phyloP scores from a whole-genome alignment of 1,140 invertebrate genomes.

The Sarcophaga bullata region DNA sequence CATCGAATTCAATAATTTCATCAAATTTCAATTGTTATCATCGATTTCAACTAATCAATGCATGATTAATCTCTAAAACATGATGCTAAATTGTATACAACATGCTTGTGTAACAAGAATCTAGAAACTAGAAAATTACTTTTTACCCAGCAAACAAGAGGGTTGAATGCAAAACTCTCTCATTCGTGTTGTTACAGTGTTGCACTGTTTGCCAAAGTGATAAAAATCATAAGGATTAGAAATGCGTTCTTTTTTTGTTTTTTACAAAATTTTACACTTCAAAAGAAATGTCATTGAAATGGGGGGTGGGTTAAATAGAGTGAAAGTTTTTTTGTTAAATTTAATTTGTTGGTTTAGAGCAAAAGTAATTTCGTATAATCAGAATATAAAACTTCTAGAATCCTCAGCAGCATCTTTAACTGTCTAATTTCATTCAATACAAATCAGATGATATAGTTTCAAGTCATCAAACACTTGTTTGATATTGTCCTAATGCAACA shows the following conservation, averaged over 20 bases:
- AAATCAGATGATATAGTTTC: no score
- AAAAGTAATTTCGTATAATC: no score
- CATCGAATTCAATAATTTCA: constrained; percentile 2
- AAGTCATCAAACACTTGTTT: no score
- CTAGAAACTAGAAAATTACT: neutral
- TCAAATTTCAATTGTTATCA: neutral
- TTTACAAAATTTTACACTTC: constrained; percentile 11
- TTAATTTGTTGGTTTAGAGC: no score
- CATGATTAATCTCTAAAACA: neutral
- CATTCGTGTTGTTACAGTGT: constrained; percentile 15
- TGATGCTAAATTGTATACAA: constrained; percentile 25
- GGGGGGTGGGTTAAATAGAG: neutral
- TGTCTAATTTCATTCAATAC: no score
- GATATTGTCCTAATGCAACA: no score
- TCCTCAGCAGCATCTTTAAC: no score
- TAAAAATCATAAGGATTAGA: constrained; percentile 30
- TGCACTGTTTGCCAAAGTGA: constrained; percentile 34
- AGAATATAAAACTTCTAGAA: no score
- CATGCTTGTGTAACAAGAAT: constrained; percentile 16
- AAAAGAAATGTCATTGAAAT: neutral
- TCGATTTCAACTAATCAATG: constrained; percentile 1
- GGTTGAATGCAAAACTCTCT: neutral
- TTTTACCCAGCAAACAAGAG: neutral
- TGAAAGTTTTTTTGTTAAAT: neutral
- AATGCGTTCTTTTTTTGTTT: neutral